Evolutionary conservation across 2,888 invertebrate species (phyloP), one percentile per base, ranked within the genome.

Genomic region (Lycaena phlaeas): DNA sequence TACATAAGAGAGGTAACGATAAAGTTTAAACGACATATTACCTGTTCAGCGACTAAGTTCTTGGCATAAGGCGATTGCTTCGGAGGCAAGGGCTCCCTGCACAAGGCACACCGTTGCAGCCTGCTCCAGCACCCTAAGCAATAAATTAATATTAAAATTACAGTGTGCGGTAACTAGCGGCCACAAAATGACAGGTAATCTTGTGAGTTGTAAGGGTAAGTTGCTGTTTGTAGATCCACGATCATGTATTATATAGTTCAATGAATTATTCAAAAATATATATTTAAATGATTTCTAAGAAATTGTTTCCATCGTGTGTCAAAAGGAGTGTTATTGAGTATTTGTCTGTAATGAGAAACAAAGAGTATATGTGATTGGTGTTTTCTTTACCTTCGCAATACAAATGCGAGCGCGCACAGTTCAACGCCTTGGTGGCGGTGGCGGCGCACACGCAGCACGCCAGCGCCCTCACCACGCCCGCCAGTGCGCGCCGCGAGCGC

Each of bases 11-110:
- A n/a, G n/a, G n/a, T n/a, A n/a, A n/a, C n/a, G n/a, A n/a, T n/a
- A n/a, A n/a, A n/a, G n/a, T n/a, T n/a, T n/a, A n/a, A n/a, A 22
- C 5, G 5, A 22, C 6, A 22, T 22, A 4, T 18, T 50, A 79
- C 81, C 70, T 81, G 81, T 58, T 81, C 81, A 0, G 81, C 82
- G 0, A 84, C 75, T 1, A 79, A 52, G 40, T 81, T 84, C 15
- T 71, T 69, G 0, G 79, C 68, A 27, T 78, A 73, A 0, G 82
- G 79, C 0, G 82, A 78, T 11, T 78, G 73, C 40, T 70, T 74
- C 0, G 73, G 47, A 0, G 81, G 82, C 1, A 84, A 41, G 0
- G 64, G 49, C 44, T 82, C 82, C 26, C 82, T 58, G 47, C 82
- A 84, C 0, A 84, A 41, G 0, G 82, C 82, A 37, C 82, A 84